These are phyloP conservation scores for Diadegma fenestrale DNA, from an alignment of 2,888 invertebrate species.

Conservation along the genomic window DNA sequence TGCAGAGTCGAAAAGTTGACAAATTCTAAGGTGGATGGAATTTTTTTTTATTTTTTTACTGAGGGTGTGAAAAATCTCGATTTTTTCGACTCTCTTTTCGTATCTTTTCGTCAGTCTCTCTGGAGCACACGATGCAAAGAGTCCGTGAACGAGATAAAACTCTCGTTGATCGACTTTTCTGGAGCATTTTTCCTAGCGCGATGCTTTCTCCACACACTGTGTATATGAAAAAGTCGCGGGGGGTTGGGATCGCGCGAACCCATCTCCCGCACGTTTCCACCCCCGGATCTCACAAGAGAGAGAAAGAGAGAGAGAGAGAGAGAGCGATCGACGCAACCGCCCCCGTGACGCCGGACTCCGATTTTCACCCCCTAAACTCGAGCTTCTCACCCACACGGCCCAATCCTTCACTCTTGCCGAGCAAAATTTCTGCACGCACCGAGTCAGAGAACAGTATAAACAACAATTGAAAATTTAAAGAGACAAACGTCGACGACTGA, in stretches of 20 bases:
- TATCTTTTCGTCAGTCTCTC: neutral
- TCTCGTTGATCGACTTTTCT: conserved; percentile 61
- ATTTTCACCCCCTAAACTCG: conserved; percentile 29
- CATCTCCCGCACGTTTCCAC: conserved; percentile 20
- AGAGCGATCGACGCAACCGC: conserved; percentile 62
- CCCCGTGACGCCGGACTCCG: conserved; percentile 61
- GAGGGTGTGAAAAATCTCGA: conserved; percentile 23
- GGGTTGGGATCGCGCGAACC: conserved; percentile 21
- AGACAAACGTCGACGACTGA: conserved; percentile 37
- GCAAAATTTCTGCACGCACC: conserved; percentile 12
- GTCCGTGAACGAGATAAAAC: conserved; percentile 50
- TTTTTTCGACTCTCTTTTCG: neutral
- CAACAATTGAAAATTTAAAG: neutral
- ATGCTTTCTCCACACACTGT: conserved; percentile 48
- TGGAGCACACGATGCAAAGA: conserved; percentile 8
- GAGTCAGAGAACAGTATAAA: neutral
- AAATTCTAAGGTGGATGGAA: too few relatives aligned
- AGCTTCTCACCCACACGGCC: conserved; percentile 18
- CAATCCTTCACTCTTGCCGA: conserved; percentile 3
- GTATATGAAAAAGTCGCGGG: neutral
- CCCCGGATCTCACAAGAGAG: conserved; percentile 2
- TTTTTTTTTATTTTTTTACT: too few relatives aligned
- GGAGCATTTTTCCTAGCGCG: conserved; percentile 56
- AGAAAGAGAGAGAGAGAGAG: conserved; percentile 8
- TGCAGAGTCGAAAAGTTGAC: too few relatives aligned